phyloP scores from a whole-genome alignment of 1,140 invertebrate genomes.

The Magallana gigas region DNA sequence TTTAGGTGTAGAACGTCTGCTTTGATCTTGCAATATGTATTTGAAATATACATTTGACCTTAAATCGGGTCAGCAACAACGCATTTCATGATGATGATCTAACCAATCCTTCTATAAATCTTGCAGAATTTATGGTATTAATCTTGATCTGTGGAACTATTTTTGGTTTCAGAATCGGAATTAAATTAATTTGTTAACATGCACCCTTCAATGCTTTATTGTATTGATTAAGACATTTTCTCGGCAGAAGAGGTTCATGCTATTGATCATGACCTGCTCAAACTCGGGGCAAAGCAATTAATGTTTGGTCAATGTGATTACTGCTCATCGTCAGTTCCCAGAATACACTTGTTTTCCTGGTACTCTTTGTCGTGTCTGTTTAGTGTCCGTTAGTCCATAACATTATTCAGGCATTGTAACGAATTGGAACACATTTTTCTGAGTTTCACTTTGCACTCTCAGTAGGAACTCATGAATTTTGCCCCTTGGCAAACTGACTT shows the following conservation, averaged over 20 bases:
- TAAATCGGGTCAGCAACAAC: too few species aligned
- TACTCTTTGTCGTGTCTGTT: not conserved
- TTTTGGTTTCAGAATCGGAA: not conserved
- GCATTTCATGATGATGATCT: too few species aligned
- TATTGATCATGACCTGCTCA: conserved; percentile 23
- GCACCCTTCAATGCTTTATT: conserved; percentile 28
- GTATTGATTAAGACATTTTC: conserved; percentile 16
- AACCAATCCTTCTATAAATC: too few species aligned
- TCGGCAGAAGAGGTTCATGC: not conserved
- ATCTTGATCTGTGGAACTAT: not conserved
- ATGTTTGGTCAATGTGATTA: not conserved
- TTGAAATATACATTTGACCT: not conserved
- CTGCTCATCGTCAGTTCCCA: not conserved
- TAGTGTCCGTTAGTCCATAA: too few species aligned
- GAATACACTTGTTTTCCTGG: not conserved
- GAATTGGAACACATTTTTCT: not conserved
- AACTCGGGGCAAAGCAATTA: not conserved
- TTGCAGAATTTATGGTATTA: not conserved
- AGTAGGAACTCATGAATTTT: conserved; percentile 6
- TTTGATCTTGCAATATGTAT: not conserved
- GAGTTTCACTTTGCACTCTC: not conserved
- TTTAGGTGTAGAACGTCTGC: too few species aligned
- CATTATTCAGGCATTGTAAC: not conserved
- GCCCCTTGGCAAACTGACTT: conserved; percentile 12
- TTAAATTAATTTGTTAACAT: conserved; percentile 32